phyloP scores from a whole-genome alignment of 1,140 invertebrate species.

The Paralvinella palmiformis region DNA sequence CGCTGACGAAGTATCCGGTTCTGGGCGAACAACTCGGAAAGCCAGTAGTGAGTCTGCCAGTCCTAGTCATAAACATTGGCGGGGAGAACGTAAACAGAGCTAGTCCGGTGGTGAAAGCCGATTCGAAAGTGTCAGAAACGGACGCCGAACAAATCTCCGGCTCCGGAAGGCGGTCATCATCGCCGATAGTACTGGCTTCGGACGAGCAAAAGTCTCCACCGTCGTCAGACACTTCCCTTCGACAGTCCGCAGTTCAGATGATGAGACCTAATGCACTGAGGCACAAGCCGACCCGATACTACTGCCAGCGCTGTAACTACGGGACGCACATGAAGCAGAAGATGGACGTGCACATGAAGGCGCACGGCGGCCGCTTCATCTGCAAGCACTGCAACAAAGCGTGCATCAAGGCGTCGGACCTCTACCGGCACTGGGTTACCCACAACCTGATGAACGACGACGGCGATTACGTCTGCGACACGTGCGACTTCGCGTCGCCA shows the following conservation, averaged over 20 bases:
- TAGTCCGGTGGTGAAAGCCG: too few relatives aligned
- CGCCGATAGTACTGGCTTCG: too few relatives aligned
- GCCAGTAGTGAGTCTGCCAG: too few relatives aligned
- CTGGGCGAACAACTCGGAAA: too few relatives aligned
- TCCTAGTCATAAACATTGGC: too few relatives aligned
- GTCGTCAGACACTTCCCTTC: too few relatives aligned
- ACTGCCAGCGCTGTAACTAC: constrained; percentile 4
- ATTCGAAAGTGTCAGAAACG: too few relatives aligned
- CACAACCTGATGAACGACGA: not conserved
- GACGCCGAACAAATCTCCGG: too few relatives aligned
- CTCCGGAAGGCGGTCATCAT: too few relatives aligned
- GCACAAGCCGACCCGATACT: not conserved
- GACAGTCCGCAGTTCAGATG: not conserved
- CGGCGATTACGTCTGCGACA: constrained; percentile 6
- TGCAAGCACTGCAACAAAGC: constrained; percentile 15
- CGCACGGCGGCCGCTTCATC: constrained; percentile 9
- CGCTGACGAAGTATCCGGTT: not conserved
- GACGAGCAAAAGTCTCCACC: too few relatives aligned
- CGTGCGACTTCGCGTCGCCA: constrained; percentile 7
- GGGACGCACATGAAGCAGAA: not conserved
- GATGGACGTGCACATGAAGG: not conserved
- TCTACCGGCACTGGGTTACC: constrained; percentile 12
- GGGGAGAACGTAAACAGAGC: too few relatives aligned
- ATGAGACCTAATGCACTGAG: not conserved
- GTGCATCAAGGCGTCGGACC: constrained; percentile 13